Base-by-base conservation (phyloP, 2,113 vertebrate genomes). In the Pipra filicauda region DNA sequence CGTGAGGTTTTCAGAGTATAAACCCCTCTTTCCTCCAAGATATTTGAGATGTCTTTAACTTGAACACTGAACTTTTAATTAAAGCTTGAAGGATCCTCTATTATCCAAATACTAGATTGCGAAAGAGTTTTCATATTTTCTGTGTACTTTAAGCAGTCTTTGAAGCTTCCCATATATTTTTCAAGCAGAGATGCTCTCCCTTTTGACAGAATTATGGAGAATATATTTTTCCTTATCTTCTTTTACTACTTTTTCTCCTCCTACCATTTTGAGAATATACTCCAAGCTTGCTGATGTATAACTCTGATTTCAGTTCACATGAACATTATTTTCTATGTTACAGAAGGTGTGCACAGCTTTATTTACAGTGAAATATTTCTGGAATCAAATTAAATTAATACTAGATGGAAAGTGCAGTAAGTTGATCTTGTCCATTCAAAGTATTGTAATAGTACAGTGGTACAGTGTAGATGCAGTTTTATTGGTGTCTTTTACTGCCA, bases 1-100 rank as follows among this genome's bases (percentile, higher is more conserved):
- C 51, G 43, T 61, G 83, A 48, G 85, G 30, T 89, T 97, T 97
- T 75, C 48, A 86, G 77, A 95, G 75, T 23, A 89, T 7, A 94
- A 64, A 80, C 26, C 26, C 41, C 79, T 92, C 44, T 92, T 74
- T 78, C 67, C 76, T 93, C 58, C 72, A 96, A 93, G 89, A 90
- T 55, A 93, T 57, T 95, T 95, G 70, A 62, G 72, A 85, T 70
- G 39, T 72, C 51, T 81, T 57, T 93, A 82, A 73, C 58, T 91
- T 95, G 80, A 92, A 85, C 88, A 82, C 31, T 74, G 84, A 97
- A 91, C 48, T 89, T 96, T 96, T 86, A 96, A 92, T 96, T 96
- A 96, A 96, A 97, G 77, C 44, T n/a, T 76, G 44, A 93, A 80
- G 11, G 21, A 65, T 77, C 62, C 23, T 73, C 35, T 58, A 58